Conservation (phyloP, 2,888 invertebrate genomes). For the Habrosyne pyritoides region DNA sequence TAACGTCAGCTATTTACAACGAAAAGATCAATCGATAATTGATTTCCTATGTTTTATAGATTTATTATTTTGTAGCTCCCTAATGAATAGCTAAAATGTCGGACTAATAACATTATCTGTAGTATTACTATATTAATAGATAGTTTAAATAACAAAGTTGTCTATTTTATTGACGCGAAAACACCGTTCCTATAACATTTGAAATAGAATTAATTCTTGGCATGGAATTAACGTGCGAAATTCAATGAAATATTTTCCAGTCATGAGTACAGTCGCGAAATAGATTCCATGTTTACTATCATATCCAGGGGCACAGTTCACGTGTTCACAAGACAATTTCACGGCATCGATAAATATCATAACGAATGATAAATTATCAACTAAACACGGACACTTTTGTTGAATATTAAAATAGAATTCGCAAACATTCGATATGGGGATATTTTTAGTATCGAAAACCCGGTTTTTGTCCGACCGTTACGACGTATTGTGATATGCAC, state of each 20-base stretch:
- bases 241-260: slow-evolving; percentile 32
- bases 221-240: slow-evolving; percentile 31
- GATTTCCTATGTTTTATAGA: too few relatives aligned
- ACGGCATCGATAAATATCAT: too few relatives aligned
- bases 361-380: not conserved
- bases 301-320: slow-evolving; percentile 16
- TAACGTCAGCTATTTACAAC: too few relatives aligned
- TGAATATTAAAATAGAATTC: slow-evolving; percentile 77
- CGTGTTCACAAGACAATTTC: slow-evolving; percentile 37
- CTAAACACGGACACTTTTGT: not conserved
- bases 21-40: too few relatives aligned
- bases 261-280: not conserved
- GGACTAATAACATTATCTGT: too few relatives aligned
- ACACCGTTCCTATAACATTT: slow-evolving; percentile 12
- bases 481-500: slow-evolving; percentile 76
- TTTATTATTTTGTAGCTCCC: too few relatives aligned
- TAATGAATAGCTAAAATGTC: too few relatives aligned
- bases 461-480: slow-evolving; percentile 72
- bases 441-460: slow-evolving; percentile 81
- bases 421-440: slow-evolving; percentile 81
- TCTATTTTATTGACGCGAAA: not conserved
- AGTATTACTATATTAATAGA: not conserved
- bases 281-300: slow-evolving; percentile 37
- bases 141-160: not conserved
- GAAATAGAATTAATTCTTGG: slow-evolving; percentile 39